phyloP scores from a whole-genome alignment of 1,140 invertebrate species.

The Phymastichus coffea region DNA sequence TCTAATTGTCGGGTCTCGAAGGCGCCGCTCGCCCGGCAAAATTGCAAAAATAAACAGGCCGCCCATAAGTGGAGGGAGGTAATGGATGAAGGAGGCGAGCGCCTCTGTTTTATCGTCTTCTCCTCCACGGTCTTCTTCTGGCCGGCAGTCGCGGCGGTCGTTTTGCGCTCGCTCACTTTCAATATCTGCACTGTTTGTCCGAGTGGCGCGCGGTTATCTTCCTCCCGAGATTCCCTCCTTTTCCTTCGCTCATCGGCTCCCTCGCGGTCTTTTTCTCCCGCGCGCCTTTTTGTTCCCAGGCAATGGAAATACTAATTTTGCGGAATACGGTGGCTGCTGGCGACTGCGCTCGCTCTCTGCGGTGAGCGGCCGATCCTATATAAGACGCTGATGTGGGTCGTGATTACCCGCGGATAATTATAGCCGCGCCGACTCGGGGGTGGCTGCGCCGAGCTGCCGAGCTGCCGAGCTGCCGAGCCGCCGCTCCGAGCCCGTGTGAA shows the following conservation, averaged over 20 bases:
- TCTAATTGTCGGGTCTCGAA: constrained; percentile 55
- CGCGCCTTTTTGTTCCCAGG: constrained; percentile 40
- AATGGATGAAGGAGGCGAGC: constrained; percentile 34
- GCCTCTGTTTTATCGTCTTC: constrained; percentile 28
- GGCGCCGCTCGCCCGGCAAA: constrained; percentile 38
- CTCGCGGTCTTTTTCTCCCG: constrained; percentile 32
- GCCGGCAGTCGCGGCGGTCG: background rate
- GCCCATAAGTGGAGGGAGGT: constrained; percentile 33
- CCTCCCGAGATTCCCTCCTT: background rate
- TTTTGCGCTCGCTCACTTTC: constrained; percentile 5
- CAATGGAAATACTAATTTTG: constrained; percentile 59
- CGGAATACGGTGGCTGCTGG: constrained; percentile 56
- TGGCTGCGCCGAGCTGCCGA: constrained; percentile 23
- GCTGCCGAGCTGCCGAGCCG: too few relatives aligned
- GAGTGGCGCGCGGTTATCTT: background rate
- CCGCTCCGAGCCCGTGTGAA: constrained; percentile 22
- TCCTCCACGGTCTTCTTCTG: constrained; percentile 33
- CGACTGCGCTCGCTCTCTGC: constrained; percentile 23
- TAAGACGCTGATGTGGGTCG: constrained; percentile 49
- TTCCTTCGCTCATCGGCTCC: constrained; percentile 4
- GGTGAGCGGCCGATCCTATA: constrained; percentile 48
- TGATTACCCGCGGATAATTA: constrained; percentile 58
- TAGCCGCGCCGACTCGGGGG: constrained; percentile 47
- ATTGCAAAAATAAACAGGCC: constrained; percentile 57
- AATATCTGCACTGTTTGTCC: constrained; percentile 13